A percentile compares a stretch with the other conserved stretches of the same genome.
Evolutionary conservation across 2,797 vertebrate species (phyloP).

Genomic region (Setipinna tenuifilis): DNA sequence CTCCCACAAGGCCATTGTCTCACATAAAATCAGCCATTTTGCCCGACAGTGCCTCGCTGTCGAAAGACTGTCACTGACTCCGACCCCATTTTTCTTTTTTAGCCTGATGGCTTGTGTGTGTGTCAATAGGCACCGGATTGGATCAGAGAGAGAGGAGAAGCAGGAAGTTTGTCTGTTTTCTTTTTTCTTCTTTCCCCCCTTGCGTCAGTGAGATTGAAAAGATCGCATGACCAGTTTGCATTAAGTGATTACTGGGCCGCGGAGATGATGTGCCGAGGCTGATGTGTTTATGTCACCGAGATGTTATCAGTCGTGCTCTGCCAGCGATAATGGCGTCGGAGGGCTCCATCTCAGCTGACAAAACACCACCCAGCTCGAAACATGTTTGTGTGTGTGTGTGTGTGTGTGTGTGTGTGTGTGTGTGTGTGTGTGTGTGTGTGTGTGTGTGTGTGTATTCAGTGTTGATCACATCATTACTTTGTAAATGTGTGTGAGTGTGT

Average conservation of each 20-base stretch:
- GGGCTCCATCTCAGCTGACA: conserved; percentile 19
- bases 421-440: conserved; percentile 4
- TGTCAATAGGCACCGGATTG: background rate
- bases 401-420: conserved; percentile 24
- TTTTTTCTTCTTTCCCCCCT: background rate
- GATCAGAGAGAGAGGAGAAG: background rate
- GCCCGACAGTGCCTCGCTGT: background rate
- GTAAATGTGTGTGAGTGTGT: no score
- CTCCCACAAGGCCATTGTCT: background rate
- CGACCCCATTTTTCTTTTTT: background rate
- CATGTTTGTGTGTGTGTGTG: background rate
- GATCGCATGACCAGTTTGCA: background rate
- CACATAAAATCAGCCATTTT: background rate
- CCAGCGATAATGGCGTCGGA: conserved; percentile 29
- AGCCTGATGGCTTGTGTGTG: background rate
- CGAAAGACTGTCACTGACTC: background rate
- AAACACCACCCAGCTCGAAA: background rate
- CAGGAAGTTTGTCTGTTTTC: background rate
- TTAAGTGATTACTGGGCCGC: background rate
- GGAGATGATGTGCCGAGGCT: conserved; percentile 18
- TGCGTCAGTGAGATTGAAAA: conserved; percentile 19
- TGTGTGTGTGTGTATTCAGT: background rate
- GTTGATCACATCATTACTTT: background rate
- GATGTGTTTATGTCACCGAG: conserved; percentile 34
- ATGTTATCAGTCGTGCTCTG: conserved; percentile 30